Evolutionary conservation across 2,113 vertebrate species (phyloP), one percentile per base, ranked within the genome.

Genomic region (Heliornis fulica): DNA sequence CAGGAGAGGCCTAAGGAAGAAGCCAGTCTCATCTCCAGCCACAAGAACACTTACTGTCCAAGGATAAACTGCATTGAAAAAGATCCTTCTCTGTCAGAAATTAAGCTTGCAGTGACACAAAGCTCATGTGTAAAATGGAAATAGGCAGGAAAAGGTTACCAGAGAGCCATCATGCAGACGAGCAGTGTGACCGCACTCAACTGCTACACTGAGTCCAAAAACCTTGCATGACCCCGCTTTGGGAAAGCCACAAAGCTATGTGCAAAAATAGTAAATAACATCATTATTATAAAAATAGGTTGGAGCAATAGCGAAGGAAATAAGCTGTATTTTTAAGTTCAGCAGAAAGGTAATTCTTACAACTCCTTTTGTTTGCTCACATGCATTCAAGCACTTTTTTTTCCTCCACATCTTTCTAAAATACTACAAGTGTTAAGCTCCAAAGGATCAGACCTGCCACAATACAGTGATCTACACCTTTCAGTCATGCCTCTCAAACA

Each of bases 401-500:
- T 51, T 63, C 28, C 50, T 28, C 26, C 46, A n/a, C n/a, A 51
- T 51, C 26, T 51, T 51, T 51, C 26, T 28, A 51, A 51, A 51
- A 51, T 51, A 28, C 25, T 51, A 15, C 13, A 51, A 51, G 28
- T 51, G 26, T 8, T 51, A 28, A 51, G 50, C 50, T 51, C 50
- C 50, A 51, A 51, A 51, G 26, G 14, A 51, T 51, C n/a, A 28
- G 29, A 61, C 50, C 23, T 83, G 61, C 31, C 40, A 34, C 51
- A 40, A 17, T 16, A 15, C 60, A n/a, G 11, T 2, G 3, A 38
- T 34, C n/a, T 25, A 10, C 0, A 0, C 7, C 46, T n/a, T 23
- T 46, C 59, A 53, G 19, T 53, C 19, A 20, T 3, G 3, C 20
- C 45, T 46, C 69, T 71, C 45, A 46, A 88, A 84, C 19, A 25